Percentiles rank a stretch among this genome's conserved stretches.
Evolutionary conservation across 2,113 vertebrate genomes (phyloP).

Genomic region (Arothron firmamentum): DNA sequence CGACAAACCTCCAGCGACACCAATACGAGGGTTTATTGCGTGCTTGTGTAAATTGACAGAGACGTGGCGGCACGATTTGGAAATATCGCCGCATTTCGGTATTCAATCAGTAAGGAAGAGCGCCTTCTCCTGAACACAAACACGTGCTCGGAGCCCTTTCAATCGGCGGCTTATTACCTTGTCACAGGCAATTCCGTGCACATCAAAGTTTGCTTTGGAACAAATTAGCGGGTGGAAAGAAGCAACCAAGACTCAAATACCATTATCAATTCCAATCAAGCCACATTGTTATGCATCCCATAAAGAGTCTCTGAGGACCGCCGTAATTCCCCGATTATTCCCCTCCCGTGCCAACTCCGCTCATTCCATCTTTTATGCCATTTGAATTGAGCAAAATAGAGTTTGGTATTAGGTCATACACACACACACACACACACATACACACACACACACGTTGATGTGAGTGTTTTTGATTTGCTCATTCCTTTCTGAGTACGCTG

Average conservation of each 20-base stretch:
- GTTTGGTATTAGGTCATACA: neutral
- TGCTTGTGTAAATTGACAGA: constrained; percentile 21
- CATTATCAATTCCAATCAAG: constrained; percentile 76
- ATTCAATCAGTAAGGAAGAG: neutral
- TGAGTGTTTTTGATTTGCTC: too few relatives aligned
- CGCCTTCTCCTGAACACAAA: constrained; percentile 19
- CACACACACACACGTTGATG: too few relatives aligned
- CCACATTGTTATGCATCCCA: constrained; percentile 74
- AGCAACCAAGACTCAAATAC: constrained; percentile 57
- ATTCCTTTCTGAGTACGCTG: neutral
- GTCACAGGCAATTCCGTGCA: constrained; percentile 49
- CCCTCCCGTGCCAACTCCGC: constrained; percentile 60
- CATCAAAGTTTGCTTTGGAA: constrained; percentile 68
- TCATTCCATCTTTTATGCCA: constrained; percentile 59
- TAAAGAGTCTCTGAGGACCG: constrained; percentile 65
- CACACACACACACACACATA: neutral
- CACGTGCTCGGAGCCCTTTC: constrained; percentile 35
- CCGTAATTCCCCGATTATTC: constrained; percentile 69
- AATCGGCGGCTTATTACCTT: constrained; percentile 57
- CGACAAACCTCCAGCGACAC: constrained; percentile 18
- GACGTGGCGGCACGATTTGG: constrained; percentile 11
- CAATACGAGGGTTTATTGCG: constrained; percentile 1
- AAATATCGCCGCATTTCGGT: neutral
- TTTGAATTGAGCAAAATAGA: constrained; percentile 42
- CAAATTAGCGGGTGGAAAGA: constrained; percentile 67